Evolutionary conservation across 2,113 vertebrate species (phyloP), one percentile per base, ranked within the genome.

Genomic region (Sapayoa aenigma): DNA sequence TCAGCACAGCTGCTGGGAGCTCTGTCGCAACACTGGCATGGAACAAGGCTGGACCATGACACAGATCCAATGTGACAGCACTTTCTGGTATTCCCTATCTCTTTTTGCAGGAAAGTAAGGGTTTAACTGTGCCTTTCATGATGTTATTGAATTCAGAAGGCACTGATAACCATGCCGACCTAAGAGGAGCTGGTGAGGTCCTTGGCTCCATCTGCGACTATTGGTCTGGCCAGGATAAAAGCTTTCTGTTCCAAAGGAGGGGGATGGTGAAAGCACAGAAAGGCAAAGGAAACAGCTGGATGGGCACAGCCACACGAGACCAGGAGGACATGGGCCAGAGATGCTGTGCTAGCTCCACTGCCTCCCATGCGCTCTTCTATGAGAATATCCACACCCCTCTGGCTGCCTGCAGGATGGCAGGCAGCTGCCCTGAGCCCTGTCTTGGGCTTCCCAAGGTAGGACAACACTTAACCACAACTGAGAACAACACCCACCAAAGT

Each of bases 221-320:
- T 21, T 2, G 8, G 65, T 58, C 74, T 47, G 35, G n/a, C 35
- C 81, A 81, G 44, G 69, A 94, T 39, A 52, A 93, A 94, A 37
- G 35, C 20, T 50, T 87, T 87, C 4, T 2, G 50, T 86, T 92
- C 79, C 90, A 94, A 75, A 94, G 90, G 96, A 96, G 94, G 52
- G 27, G 55, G 42, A 24, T 62, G 55, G 52, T 90, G 83, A 94
- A 94, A 90, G 92, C 65, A 94, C 83, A 92, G 90, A 90, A 94
- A 89, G 52, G 46, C 1, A 0, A 88, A 92, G 91, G 86, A 95
- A 96, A 95, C 86, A 92, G 95, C 95, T 95, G 92, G 83, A 62
- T 0, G 1, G 50, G 76, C 50, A 74, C 2, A 8, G n/a, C 33
- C 2, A 9, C 21, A 3, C 53, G 37, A 92, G 68, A 23, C 46